phyloP scores from a whole-genome alignment of 1,140 invertebrate species.

The Rhizoglyphus robini region DNA sequence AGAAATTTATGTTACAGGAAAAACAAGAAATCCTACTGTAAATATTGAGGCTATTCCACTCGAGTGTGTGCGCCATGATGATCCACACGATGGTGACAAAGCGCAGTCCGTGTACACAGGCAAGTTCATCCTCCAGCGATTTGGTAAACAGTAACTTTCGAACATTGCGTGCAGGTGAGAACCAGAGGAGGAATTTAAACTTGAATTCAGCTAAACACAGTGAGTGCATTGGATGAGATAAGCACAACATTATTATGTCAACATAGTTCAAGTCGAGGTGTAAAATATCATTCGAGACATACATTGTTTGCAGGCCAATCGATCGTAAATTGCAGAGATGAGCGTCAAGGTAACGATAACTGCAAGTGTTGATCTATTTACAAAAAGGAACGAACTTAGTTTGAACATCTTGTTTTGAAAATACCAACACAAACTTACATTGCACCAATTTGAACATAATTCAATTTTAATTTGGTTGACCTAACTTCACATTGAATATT shows the following conservation, averaged over 20 bases:
- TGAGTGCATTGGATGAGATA: too few relatives aligned
- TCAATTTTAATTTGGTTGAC: neutral
- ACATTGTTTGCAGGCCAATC: neutral
- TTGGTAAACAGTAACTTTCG: neutral
- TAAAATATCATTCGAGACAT: too few relatives aligned
- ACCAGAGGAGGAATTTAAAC: neutral
- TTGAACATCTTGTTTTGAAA: too few relatives aligned
- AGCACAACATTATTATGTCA: too few relatives aligned
- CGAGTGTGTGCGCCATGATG: constrained; percentile 27
- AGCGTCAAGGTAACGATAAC: neutral
- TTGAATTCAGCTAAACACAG: too few relatives aligned
- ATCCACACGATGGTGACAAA: constrained; percentile 28
- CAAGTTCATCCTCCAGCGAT: neutral
- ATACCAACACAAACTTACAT: too few relatives aligned
- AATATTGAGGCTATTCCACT: constrained; percentile 42
- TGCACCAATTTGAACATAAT: neutral
- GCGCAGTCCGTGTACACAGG: constrained; percentile 27
- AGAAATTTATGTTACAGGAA: too few relatives aligned
- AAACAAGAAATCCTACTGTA: neutral
- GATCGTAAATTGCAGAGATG: neutral
- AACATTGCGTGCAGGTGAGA: neutral
- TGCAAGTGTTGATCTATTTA: neutral
- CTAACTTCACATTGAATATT: neutral
- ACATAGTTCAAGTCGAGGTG: too few relatives aligned
- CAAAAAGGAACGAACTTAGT: neutral